Evolutionary conservation across 2,113 vertebrate genomes (phyloP), one percentile per base, ranked within the genome.

Genomic region (Embiotoca jacksoni): DNA sequence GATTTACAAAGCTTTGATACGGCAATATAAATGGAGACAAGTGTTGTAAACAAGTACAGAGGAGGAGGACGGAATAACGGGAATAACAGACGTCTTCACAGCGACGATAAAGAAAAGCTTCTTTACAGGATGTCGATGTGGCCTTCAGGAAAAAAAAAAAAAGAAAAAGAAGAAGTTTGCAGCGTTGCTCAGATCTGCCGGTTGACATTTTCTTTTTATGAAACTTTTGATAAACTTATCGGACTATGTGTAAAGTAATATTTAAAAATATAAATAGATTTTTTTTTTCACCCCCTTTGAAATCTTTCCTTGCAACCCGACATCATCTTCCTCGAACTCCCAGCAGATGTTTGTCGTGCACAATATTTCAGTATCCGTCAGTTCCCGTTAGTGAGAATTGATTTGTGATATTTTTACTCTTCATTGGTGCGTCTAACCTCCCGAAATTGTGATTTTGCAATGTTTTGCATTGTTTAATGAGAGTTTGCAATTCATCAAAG

Each of bases 1-100:
- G 60, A 85, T 79, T 71, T 74, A 77, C 69, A 55, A 72, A 4
- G 75, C 80, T 80, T 80, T 66, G 54, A 83, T 75, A 72, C 16
- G 61, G 58, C 49, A 60, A 69, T 54, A 64, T 58, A 82, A 74
- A 75, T 46, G 63, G 79, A 61, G 68, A 72, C 53, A 37, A 64
- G 58, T 1, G 14, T 46, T 47, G 72, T 63, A 76, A 84, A 80
- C 70, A 73, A 76, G 72, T 55, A 55, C 72, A 80, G 59, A 73
- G 35, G 66, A 23, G 23, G 23, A 46, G 67, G 74, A 79, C 64
- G 23, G 23, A 63, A 70, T 37, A 61, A 32, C 16, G 31, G 46
- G 32, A 75, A 70, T 33, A 53, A 39, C 53, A 68, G 16, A 3
- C 41, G 10, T 44, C 6, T 23, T 23, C 23, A 23, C 23, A 23